Conservation (phyloP, 2,797 vertebrate species). For the Malacoraja senta region DNA sequence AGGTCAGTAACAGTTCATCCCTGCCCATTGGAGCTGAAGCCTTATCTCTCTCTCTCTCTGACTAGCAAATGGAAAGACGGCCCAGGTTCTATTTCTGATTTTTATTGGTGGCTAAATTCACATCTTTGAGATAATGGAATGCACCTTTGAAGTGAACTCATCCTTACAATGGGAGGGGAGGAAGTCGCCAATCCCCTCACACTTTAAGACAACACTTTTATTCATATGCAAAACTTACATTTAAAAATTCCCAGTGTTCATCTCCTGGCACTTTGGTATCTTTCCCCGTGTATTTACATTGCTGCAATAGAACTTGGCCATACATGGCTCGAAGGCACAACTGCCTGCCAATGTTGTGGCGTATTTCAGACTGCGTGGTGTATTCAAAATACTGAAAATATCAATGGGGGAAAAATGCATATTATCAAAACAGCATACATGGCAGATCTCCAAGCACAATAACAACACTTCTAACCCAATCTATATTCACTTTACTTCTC, state of each 20-base stretch:
- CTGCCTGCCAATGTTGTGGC: conserved; percentile 86
- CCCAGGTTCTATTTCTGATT: background rate
- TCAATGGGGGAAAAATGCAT: background rate
- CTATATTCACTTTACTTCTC: background rate
- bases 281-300: conserved; percentile 70
- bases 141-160: background rate
- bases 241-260: conserved; percentile 76
- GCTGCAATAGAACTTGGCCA: conserved; percentile 56
- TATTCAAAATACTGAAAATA: conserved; percentile 84
- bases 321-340: conserved; percentile 69
- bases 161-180: background rate
- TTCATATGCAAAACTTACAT: conserved; percentile 60
- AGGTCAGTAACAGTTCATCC: too few relatives aligned
- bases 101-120: background rate
- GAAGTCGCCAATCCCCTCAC: background rate
- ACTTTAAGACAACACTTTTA: background rate
- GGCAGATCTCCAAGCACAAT: background rate
- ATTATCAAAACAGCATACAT: background rate
- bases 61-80: background rate
- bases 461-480: background rate
- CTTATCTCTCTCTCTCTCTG: too few relatives aligned
- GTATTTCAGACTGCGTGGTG: conserved; percentile 73
- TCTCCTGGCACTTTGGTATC: conserved; percentile 60
- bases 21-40: too few relatives aligned
- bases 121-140: background rate